Evolutionary conservation across 2,113 vertebrate species (phyloP), one percentile per base, ranked within the genome.

Genomic region (Alethe castanea): DNA sequence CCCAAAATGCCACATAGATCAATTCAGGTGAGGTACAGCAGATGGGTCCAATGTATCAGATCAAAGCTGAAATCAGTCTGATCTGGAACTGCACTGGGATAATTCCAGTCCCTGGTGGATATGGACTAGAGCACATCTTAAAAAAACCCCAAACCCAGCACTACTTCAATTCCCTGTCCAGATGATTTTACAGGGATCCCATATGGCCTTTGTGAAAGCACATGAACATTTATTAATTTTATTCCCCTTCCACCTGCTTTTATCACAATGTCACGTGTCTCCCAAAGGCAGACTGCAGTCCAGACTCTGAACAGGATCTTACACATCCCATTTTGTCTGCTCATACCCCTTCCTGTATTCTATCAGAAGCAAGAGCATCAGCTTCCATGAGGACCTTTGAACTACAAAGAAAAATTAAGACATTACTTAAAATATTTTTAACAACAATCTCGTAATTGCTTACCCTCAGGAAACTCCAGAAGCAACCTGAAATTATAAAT

Each of bases 1-100:
- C 22, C 64, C 14, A 2, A 64, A 81, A 40, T 23, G 1, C 5
- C 25, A 17, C 1, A 0, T 0, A 13, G 15, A 33, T 17, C 7
- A 8, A 9, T 12, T 6, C 53, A 17, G 54, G 6, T 17, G 64
- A 69, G 65, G 14, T 0, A 1, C 7, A 12, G 3, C 3, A 5
- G 47, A n/a, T 17, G 17, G 17, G 42, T 23, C 28, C 38, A 4
- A 11, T 2, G 40, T 5, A 26, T 19, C 1, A 1, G 40, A 56
- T 12, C 33, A 52, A 62, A 67, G 53, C 9, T 2, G 53, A 20
- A 25, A 35, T 13, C 33, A 15, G 40, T 19, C 28, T 19, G 29
- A 50, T 25, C 78, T 36, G 35, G 38, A n/a, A 16, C 48, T 24
- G 4, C 16, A 19, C 0, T 29, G 35, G 76, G 66, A 5, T 8